Base-by-base conservation (phyloP, 1,140 invertebrate species). In the Copidosoma floridanum region DNA sequence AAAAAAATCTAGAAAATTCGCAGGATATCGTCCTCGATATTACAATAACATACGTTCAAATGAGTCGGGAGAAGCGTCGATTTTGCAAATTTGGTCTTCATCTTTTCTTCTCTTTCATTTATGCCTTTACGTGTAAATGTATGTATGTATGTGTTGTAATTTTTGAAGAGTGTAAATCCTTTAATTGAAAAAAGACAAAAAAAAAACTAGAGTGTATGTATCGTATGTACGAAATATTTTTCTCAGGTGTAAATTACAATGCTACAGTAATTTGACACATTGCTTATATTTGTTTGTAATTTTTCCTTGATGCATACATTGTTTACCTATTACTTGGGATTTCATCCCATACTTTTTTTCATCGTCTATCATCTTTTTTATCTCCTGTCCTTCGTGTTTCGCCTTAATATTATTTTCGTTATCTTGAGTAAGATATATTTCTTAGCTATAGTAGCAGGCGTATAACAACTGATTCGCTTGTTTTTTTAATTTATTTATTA, bases 201-300 rank as follows among this genome's bases (percentile, higher is more conserved):
- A 60, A 43, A 37, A 60, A 60, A 47, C 43, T 54, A 48, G 32
- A 43, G 41, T 14, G 21, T 53, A 5, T 18, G 41, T 14, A 46
- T 27, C 14, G n/a, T n/a, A n/a, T n/a, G n/a, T 41, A 10, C 16
- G n/a, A 46, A 61, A 26, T 61, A 46, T 44, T 7, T 21, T 53
- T 70, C 62, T 71, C 74, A 73, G 70, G 69, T 71, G 65, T 73
- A 70, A 74, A 71, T 74, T 71, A 69, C 57, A 63, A 70, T 65
- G 65, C 72, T 79, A 78, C 69, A 68, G 66, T 66, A 68, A 76
- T 74, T 77, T 76, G 71, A 80, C 72, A 76, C 71, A 72, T 77
- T 76, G 73, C 69, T 76, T 69, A 14, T 32, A n/a, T n/a, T n/a
- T n/a, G n/a, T n/a, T n/a, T n/a, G n/a, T n/a, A n/a, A n/a, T 38